Percentiles rank a stretch among this genome's conserved stretches.
Evolutionary conservation across 1,140 invertebrate species (phyloP).

Genomic region (Hestina assimilis): DNA sequence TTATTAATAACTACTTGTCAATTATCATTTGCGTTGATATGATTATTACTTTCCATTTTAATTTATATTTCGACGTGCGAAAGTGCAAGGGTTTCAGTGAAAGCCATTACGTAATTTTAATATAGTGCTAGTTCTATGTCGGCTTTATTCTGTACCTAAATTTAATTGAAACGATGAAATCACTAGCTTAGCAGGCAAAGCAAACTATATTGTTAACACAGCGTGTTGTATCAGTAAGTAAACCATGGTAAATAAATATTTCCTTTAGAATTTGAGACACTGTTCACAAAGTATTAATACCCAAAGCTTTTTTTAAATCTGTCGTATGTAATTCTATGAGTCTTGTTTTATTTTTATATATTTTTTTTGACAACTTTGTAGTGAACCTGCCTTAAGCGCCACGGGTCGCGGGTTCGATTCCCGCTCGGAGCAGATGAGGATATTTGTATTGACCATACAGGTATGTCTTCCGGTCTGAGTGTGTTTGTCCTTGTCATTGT

Average conservation of each 20-base stretch:
- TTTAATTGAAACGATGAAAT: constrained; percentile 3
- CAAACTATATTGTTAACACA: neutral
- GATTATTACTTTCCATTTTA: constrained; percentile 8
- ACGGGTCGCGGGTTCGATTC: no score
- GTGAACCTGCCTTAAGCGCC: no score
- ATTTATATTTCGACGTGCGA: neutral
- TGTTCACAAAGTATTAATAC: neutral
- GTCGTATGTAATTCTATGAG: no score
- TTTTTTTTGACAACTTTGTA: no score
- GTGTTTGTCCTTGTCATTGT: no score
- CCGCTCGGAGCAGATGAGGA: no score
- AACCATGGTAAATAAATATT: neutral
- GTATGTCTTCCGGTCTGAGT: no score
- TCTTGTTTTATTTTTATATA: no score
- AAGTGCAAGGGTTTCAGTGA: neutral
- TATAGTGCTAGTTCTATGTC: neutral
- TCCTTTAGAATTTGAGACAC: neutral
- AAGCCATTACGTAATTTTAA: neutral
- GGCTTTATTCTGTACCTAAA: neutral
- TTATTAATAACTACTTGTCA: constrained; percentile 17
- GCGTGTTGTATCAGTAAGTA: neutral
- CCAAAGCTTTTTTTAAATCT: no score
- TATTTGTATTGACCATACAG: no score
- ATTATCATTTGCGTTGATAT: constrained; percentile 8
- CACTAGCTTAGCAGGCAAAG: neutral